Percentiles rank a stretch among this genome's conserved stretches.
Conservation (phyloP, 2,113 vertebrate species). For the Isurus oxyrinchus region DNA sequence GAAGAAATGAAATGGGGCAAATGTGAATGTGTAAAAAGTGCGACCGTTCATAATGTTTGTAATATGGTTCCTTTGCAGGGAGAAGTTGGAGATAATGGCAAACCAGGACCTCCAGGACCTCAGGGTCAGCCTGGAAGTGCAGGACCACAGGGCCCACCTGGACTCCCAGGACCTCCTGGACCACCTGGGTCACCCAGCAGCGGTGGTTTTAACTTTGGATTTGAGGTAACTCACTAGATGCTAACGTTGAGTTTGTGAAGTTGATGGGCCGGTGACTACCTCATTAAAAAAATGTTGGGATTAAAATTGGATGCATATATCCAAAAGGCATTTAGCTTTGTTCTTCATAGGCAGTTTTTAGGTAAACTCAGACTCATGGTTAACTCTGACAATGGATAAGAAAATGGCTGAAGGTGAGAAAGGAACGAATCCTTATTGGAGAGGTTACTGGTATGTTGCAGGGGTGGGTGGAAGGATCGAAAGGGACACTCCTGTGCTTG, state of each 20-base stretch:
- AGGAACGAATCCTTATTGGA: not conserved
- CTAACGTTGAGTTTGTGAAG: conserved; percentile 24
- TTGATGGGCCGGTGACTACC: conserved; percentile 44
- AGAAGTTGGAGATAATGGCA: conserved; percentile 65
- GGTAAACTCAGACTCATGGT: not conserved
- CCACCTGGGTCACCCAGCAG: conserved; percentile 56
- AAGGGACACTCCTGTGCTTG: not conserved
- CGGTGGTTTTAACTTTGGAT: conserved; percentile 52
- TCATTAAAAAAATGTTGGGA: conserved; percentile 36
- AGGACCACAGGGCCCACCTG: conserved; percentile 67
- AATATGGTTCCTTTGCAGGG: conserved; percentile 61
- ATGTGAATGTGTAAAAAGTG: not conserved
- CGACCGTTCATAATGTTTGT: not conserved
- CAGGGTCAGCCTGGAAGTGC: conserved; percentile 62
- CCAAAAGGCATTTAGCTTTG: not conserved
- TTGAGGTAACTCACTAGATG: conserved; percentile 61
- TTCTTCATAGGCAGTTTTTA: not conserved
- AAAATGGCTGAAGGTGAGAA: not conserved
- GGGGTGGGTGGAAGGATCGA: not conserved
- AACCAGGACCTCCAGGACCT: conserved; percentile 66
- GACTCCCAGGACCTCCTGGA: conserved; percentile 70
- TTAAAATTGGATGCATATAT: not conserved
- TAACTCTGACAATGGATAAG: not conserved
- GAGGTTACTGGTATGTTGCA: not conserved
- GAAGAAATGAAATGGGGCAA: not conserved